Conservation (phyloP, 2,797 vertebrate genomes). For the Hylomyscus alleni region DNA sequence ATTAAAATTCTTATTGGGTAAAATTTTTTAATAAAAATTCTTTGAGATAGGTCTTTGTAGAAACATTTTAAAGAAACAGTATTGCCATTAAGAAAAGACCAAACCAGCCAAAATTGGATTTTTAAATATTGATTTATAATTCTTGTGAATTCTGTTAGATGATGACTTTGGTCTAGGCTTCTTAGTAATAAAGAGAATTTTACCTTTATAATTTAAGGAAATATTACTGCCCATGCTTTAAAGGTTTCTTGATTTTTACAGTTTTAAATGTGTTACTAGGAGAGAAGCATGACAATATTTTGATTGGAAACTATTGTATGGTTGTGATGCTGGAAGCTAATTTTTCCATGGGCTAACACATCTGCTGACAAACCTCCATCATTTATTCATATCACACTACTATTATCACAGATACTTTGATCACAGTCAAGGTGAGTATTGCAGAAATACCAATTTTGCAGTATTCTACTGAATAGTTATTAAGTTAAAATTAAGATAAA, state of each 20-base stretch:
- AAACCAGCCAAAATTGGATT: neutral
- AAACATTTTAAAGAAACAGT: slow-evolving; percentile 27
- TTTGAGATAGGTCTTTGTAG: slow-evolving; percentile 21
- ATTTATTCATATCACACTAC: neutral
- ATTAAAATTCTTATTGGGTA: slow-evolving; percentile 41
- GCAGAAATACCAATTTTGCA: neutral
- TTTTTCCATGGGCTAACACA: neutral
- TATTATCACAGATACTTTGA: neutral
- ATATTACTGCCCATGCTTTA: neutral
- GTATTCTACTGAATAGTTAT: slow-evolving; percentile 47
- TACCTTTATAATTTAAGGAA: neutral
- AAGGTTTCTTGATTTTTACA: neutral
- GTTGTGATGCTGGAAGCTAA: neutral
- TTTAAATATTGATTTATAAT: slow-evolving; percentile 43
- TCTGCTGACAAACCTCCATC: neutral
- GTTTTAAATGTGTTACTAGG: neutral
- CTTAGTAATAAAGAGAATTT: neutral
- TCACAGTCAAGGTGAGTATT: neutral
- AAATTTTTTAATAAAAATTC: slow-evolving; percentile 37
- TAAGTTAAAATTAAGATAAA: slow-evolving; percentile 37
- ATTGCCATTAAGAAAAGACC: neutral
- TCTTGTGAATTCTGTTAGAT: neutral
- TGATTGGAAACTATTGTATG: neutral
- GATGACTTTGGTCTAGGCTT: slow-evolving; percentile 7
- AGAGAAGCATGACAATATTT: neutral